Evolutionary conservation across 2,888 invertebrate genomes (phyloP), one percentile per base, ranked within the genome.

Genomic region (Hydropsyche betteni): DNA sequence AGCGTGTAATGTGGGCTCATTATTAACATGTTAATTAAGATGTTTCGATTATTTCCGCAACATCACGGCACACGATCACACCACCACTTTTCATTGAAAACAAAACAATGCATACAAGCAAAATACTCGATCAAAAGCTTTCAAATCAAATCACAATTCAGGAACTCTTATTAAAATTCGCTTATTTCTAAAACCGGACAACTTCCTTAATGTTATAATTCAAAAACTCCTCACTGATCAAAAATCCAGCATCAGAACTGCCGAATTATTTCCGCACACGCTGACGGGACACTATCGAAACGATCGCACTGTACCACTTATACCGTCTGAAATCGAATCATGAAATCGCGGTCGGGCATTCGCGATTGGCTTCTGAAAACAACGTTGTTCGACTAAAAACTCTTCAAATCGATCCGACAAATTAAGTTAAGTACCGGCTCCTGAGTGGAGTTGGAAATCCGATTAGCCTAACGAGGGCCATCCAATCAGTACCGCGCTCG

Each of bases 401-500:
- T 71, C 44, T 24, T 61, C 55, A 72, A 77, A 75, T 78, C 77
- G 75, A 78, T 78, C 69, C 73, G 71, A 38, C 70, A 77, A 78
- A 78, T 78, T 77, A 75, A 77, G 75, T 77, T 78, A 53, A 71
- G 74, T 74, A 58, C 36, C 58, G 61, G 38, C 44, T 71, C 55
- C 68, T 36, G 50, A 72, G 72, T 61, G 58, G 72, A 77, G 78
- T 77, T 74, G 64, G 75, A 74, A 76, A 79, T 79, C 76, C 76
- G 78, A 79, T 79, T 79, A 79, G 34, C 58, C 75, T 77, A 79
- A 79, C 78, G 75, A 78, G 77, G 68, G 71, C 58, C 74, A 68
- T 75, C 77, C 77, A 79, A 79, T 79, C 78, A 79, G 78, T 72
- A 58, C 44, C 14, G n/a, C n/a, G 12, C 36, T 44, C 64, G 64